A percentile compares a stretch with the other conserved stretches of the same genome.
Evolutionary conservation across 2,113 vertebrate genomes (phyloP).

Genomic region (Tiliqua scincoides): DNA sequence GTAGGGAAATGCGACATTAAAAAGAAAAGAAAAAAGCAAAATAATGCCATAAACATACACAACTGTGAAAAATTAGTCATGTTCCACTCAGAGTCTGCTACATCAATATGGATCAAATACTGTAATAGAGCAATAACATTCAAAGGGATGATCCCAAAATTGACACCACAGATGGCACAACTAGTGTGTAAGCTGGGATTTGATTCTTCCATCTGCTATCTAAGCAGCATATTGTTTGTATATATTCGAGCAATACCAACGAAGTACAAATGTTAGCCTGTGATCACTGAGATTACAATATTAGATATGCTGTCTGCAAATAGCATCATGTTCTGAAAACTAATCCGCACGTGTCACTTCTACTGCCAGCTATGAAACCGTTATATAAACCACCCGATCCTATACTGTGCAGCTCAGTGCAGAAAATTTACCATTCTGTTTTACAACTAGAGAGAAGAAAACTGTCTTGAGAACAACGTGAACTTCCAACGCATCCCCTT

Average conservation of each 20-base stretch:
- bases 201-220: slow-evolving; percentile 34
- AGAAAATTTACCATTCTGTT: neutral
- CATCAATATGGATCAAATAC: neutral
- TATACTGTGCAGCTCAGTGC: neutral
- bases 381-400: slow-evolving; percentile 13
- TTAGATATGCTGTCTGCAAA: slow-evolving; percentile 25
- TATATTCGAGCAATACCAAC: slow-evolving; percentile 21
- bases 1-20: too few species aligned
- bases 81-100: neutral
- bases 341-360: slow-evolving; percentile 28
- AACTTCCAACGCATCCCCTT: neutral
- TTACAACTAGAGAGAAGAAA: neutral
- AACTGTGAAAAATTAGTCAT: neutral
- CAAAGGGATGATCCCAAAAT: neutral
- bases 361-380: neutral
- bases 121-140: neutral
- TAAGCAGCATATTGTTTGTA: slow-evolving; percentile 22
- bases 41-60: neutral
- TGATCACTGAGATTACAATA: slow-evolving; percentile 31
- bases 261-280: slow-evolving; percentile 12
- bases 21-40: neutral
- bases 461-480: neutral
- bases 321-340: slow-evolving; percentile 26
- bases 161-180: slow-evolving; percentile 23
- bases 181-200: slow-evolving; percentile 22